A percentile compares a stretch with the other conserved stretches of the same genome.
Conservation (phyloP, 2,113 vertebrate species). For the Artemisiospiza belli region DNA sequence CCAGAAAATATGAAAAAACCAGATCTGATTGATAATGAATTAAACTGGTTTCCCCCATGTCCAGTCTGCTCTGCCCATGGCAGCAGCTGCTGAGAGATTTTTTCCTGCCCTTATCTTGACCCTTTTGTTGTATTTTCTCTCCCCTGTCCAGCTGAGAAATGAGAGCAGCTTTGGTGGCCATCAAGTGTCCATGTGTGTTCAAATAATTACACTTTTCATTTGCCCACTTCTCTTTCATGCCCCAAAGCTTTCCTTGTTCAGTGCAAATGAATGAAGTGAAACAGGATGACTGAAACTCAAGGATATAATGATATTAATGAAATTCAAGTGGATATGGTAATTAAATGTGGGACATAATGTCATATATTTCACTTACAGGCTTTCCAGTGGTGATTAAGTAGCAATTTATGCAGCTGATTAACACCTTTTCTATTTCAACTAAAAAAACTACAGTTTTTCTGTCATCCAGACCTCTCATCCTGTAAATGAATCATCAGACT, state of each 20-base stretch:
- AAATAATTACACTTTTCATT: neutral
- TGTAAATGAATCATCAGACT: neutral
- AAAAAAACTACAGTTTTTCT: neutral
- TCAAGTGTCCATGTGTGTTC: fast-evolving
- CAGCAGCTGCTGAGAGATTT: neutral
- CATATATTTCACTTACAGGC: neutral
- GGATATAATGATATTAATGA: neutral
- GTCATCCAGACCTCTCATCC: neutral
- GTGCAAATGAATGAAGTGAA: neutral
- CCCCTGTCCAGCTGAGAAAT: neutral
- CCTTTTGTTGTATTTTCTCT: neutral
- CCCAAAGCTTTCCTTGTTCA: neutral
- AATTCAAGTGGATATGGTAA: neutral
- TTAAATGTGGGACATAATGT: neutral
- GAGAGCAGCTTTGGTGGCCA: neutral
- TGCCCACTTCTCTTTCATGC: neutral
- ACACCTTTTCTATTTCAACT: neutral
- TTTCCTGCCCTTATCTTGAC: fast-evolving
- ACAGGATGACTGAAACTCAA: neutral
- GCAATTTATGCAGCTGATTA: neutral
- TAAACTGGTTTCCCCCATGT: fast-evolving
- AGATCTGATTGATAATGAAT: neutral
- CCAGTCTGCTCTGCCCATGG: neutral
- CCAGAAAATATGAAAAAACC: no score
- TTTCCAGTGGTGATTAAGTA: neutral